Percentiles rank a stretch among this genome's conserved stretches.
Conservation (phyloP, 2,888 invertebrate genomes). For the Cheilosia pagana region DNA sequence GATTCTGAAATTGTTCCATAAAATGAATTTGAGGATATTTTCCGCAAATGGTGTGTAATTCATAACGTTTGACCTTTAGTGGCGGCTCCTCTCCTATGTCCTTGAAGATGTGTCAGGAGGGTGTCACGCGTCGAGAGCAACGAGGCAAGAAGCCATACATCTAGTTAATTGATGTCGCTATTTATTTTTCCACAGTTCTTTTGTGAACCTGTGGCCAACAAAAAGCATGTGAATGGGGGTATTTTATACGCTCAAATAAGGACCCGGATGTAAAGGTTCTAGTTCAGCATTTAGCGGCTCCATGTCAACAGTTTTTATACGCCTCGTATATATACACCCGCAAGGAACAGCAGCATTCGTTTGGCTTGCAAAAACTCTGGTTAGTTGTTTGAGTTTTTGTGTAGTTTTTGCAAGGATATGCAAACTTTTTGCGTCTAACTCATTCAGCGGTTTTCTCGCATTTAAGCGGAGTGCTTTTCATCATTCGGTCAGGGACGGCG, state of each 20-base stretch:
- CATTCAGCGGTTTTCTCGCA: constrained; percentile 15
- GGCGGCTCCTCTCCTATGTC: not conserved
- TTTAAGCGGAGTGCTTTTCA: constrained; percentile 27
- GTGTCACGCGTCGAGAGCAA: constrained; percentile 25
- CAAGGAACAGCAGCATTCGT: constrained; percentile 6
- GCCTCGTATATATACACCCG: not conserved
- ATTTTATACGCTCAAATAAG: not conserved
- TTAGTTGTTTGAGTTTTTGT: not conserved
- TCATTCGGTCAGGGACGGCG: constrained; percentile 17
- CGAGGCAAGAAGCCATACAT: constrained; percentile 28
- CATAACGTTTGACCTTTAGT: constrained; percentile 34
- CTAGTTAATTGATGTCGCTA: constrained; percentile 49
- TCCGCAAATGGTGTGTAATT: constrained; percentile 33
- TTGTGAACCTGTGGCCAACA: constrained; percentile 14
- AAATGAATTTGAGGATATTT: constrained; percentile 47
- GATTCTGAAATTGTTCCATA: constrained; percentile 20
- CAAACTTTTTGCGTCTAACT: constrained; percentile 1
- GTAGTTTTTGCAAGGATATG: constrained; percentile 3
- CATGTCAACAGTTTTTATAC: not conserved
- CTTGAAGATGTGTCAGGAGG: constrained; percentile 7
- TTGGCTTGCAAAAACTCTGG: not conserved
- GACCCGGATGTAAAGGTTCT: not conserved
- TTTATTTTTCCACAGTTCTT: constrained; percentile 18
- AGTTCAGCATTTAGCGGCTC: constrained; percentile 2
- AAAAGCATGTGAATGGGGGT: not conserved